A percentile compares a stretch with the other conserved stretches of the same genome.
Conservation (phyloP, 2,797 vertebrate genomes). For the Harpagifer antarcticus region DNA sequence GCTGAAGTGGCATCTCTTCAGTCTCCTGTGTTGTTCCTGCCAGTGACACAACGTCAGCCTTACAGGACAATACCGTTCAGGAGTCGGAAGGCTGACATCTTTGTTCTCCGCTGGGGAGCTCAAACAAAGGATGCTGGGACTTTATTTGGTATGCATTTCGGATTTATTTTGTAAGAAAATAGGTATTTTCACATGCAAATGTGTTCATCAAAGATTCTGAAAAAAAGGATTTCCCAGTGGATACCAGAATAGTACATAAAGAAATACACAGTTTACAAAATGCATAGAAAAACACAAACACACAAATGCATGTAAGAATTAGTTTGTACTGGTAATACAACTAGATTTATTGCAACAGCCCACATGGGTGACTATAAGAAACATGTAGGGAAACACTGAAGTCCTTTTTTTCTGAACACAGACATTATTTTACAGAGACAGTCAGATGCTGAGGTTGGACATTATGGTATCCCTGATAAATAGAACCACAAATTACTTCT, state of each 20-base stretch:
- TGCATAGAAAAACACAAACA: slow-evolving; percentile 65
- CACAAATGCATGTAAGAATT: slow-evolving; percentile 53
- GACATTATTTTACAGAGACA: slow-evolving; percentile 38
- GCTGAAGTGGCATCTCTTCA: slow-evolving; percentile 42
- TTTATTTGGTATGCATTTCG: slow-evolving; percentile 58
- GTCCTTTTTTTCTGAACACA: slow-evolving; percentile 42
- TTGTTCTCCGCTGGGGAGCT: not conserved
- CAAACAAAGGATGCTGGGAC: slow-evolving; percentile 40
- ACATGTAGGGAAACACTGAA: slow-evolving; percentile 32
- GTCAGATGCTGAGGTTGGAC: slow-evolving; percentile 38
- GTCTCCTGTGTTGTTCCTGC: slow-evolving; percentile 43
- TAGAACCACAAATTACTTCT: slow-evolving; percentile 28
- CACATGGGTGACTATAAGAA: slow-evolving; percentile 36
- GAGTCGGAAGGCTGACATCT: not conserved
- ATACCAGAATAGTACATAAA: slow-evolving; percentile 74
- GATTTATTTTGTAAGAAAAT: slow-evolving; percentile 85
- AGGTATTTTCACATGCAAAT: slow-evolving; percentile 82
- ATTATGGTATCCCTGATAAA: slow-evolving; percentile 42
- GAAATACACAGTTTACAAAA: slow-evolving; percentile 73
- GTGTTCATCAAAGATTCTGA: slow-evolving; percentile 73
- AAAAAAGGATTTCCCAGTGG: slow-evolving; percentile 69
- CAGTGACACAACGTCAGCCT: slow-evolving; percentile 55
- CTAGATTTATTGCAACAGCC: slow-evolving; percentile 55
- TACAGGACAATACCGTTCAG: slow-evolving; percentile 19
- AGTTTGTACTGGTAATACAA: slow-evolving; percentile 46